Conservation (phyloP, 2,113 vertebrate genomes). For the Tyrannus savana region DNA sequence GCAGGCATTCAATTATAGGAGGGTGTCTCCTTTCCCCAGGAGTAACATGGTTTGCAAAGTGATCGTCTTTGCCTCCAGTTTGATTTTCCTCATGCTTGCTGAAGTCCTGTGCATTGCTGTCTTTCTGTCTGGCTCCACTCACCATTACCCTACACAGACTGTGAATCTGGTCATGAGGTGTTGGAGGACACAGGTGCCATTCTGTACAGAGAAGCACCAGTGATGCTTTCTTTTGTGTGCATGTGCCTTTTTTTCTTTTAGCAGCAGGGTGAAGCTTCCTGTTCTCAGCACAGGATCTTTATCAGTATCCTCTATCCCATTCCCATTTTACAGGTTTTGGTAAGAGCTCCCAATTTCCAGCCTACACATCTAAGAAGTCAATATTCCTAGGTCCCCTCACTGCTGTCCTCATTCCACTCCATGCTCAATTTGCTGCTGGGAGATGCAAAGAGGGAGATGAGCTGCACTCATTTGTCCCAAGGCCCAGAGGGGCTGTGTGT, state of each 20-base stretch:
- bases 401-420: constrained; percentile 47
- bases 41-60: background rate
- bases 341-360: background rate
- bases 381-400: background rate
- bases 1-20: background rate
- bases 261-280: background rate
- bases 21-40: background rate
- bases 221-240: background rate
- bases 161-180: background rate
- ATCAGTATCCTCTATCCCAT: background rate
- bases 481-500: background rate
- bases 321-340: background rate
- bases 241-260: background rate
- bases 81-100: background rate
- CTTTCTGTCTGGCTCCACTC: background rate
- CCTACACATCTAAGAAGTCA: background rate
- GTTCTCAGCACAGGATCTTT: background rate
- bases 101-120: background rate
- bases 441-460: background rate
- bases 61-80: background rate
- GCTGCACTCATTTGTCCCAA: background rate
- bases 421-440: constrained; percentile 8
- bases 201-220: background rate
- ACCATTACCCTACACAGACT: background rate
- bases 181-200: background rate